Conservation (phyloP, 2,113 vertebrate species). For the Lipotes vexillifer region DNA sequence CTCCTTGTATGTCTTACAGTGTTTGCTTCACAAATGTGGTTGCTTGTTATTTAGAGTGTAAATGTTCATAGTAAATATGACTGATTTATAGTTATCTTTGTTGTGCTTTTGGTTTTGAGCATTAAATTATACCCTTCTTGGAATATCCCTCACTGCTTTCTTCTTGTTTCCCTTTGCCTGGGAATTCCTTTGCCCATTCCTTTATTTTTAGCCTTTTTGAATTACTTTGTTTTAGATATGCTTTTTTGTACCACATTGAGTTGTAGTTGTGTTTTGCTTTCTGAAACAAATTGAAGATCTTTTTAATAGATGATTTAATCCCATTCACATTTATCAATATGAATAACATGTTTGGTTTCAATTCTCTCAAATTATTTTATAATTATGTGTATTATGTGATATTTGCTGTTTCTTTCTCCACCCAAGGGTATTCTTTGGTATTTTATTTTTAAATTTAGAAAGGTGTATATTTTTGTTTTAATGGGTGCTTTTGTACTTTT, state of each 20-base stretch:
- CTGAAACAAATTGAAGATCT: background rate
- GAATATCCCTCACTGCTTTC: background rate
- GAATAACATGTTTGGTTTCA: background rate
- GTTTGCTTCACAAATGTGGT: background rate
- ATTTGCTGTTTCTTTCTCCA: background rate
- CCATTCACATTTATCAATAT: background rate
- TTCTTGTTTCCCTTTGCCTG: background rate
- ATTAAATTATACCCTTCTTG: background rate
- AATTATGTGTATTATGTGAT: background rate
- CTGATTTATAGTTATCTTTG: background rate
- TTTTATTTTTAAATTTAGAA: background rate
- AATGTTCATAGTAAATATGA: background rate
- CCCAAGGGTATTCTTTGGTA: background rate
- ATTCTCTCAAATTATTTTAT: background rate
- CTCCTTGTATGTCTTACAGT: background rate
- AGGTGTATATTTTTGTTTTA: background rate
- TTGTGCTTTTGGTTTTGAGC: background rate
- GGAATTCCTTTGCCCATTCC: background rate
- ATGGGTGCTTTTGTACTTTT: background rate
- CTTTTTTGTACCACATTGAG: background rate
- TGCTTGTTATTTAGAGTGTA: background rate
- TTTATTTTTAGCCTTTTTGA: background rate
- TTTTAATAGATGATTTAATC: background rate
- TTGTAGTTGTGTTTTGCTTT: background rate
- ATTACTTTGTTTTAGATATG: background rate